These are phyloP conservation scores for Pygocentrus nattereri DNA, from an alignment of 2,797 vertebrate genomes.

Conservation along the genomic window DNA sequence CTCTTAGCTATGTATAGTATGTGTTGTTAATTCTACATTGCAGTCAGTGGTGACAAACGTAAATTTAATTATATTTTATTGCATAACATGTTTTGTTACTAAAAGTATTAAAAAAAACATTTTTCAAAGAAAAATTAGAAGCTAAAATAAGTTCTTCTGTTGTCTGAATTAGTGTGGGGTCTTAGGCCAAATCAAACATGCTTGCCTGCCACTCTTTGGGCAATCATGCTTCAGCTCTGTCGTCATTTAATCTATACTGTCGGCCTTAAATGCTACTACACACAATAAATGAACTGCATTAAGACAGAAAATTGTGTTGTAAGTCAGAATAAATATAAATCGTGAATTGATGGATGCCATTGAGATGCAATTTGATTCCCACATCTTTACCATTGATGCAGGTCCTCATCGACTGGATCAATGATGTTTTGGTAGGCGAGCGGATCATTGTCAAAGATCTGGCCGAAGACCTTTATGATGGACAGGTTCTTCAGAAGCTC, in stretches of 20 bases:
- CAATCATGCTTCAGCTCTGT: neutral
- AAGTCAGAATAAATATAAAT: neutral
- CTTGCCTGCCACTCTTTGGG: too few species aligned
- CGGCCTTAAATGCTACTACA: neutral
- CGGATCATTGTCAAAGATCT: slow-evolving; percentile 91
- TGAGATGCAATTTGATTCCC: neutral
- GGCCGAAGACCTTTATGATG: slow-evolving; percentile 88
- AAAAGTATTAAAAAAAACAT: too few species aligned
- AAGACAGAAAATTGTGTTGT: neutral
- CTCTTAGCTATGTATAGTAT: too few species aligned
- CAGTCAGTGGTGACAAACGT: too few species aligned
- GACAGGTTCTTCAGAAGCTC: slow-evolving; percentile 90
- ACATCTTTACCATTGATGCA: slow-evolving; percentile 55
- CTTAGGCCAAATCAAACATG: too few species aligned
- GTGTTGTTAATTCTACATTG: too few species aligned
- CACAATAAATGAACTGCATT: neutral
- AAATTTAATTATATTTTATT: too few species aligned
- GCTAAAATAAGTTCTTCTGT: too few species aligned
- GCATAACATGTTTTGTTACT: too few species aligned
- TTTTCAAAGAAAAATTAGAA: too few species aligned
- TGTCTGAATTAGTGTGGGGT: too few species aligned
- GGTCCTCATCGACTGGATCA: slow-evolving; percentile 93
- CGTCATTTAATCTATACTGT: neutral
- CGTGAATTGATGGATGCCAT: neutral
- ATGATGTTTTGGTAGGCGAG: slow-evolving; percentile 89